Conservation (phyloP, 2,113 vertebrate genomes). For the Ivindomyrus marchei region DNA sequence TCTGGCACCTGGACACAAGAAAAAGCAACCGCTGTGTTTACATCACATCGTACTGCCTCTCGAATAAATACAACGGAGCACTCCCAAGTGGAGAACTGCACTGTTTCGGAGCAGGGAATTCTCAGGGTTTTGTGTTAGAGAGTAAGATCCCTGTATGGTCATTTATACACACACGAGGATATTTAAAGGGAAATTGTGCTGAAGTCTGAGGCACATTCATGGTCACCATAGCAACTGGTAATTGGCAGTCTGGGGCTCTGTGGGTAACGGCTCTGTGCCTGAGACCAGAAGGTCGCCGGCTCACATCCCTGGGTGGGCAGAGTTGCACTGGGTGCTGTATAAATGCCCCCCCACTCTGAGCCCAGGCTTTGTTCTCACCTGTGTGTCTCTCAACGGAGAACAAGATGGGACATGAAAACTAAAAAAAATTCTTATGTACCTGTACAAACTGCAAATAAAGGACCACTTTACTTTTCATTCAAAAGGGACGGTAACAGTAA, state of each 20-base stretch:
- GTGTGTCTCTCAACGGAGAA: background rate
- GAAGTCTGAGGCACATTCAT: background rate
- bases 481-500: background rate
- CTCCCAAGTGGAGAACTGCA: background rate
- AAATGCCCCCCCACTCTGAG: background rate
- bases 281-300: background rate
- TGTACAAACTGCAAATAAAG: background rate
- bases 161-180: background rate
- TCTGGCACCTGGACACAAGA: conserved; percentile 29
- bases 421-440: background rate
- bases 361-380: background rate
- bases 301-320: background rate
- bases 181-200: background rate
- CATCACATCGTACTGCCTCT: background rate
- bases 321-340: background rate
- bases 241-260: background rate
- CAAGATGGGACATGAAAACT: background rate
- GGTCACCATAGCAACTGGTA: background rate
- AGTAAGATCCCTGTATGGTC: background rate
- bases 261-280: background rate
- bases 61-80: background rate
- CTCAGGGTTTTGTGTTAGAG: background rate
- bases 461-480: background rate
- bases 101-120: background rate
- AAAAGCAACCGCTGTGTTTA: background rate